These are phyloP conservation scores for Delphinapterus leucas DNA, from an alignment of 2,113 vertebrate genomes.

Conservation along the genomic window DNA sequence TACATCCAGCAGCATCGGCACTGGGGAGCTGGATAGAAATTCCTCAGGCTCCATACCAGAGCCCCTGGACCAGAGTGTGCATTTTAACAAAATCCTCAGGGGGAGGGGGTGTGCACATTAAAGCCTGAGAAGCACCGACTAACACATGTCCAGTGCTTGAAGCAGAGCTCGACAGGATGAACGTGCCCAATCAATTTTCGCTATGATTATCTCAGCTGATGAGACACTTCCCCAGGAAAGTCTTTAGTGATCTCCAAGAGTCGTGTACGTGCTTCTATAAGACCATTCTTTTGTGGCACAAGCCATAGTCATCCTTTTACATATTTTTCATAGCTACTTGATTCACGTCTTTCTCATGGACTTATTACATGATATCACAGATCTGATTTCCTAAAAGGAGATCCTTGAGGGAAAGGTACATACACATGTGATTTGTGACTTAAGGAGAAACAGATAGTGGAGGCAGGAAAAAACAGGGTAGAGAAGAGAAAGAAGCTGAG, in stretches of 20 bases:
- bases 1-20: accelerated
- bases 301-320: background rate
- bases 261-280: background rate
- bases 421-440: background rate
- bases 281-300: background rate
- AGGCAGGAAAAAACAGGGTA: background rate
- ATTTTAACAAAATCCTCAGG: background rate
- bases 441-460: background rate
- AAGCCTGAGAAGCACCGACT: background rate
- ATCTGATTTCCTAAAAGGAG: background rate
- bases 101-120: too few species aligned
- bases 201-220: background rate
- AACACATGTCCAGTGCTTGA: background rate
- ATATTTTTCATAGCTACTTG: background rate
- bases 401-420: background rate
- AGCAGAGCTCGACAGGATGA: background rate
- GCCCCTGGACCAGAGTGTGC: background rate
- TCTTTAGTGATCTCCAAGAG: background rate
- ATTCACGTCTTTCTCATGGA: background rate
- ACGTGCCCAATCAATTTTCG: background rate
- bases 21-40: background rate
- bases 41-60: background rate
- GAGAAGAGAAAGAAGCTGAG: background rate
- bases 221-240: background rate
- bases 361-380: background rate